Evolutionary conservation across 2,113 vertebrate species (phyloP).

Genomic region (Oreochromis spilurus): DNA sequence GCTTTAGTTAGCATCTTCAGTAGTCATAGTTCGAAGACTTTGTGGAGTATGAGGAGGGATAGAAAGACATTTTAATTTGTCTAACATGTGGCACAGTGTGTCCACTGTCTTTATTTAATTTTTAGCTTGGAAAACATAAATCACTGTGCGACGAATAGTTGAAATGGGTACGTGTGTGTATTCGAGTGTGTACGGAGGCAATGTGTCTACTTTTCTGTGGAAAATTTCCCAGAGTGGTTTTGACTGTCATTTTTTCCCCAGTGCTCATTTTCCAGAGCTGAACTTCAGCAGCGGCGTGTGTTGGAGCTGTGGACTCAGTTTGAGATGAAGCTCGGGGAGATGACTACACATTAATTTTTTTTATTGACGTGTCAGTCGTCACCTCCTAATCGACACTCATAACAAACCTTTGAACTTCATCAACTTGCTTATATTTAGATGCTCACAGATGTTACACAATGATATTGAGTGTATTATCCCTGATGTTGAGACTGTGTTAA

Average conservation of each 20-base stretch:
- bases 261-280: not conserved
- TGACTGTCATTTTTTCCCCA: conserved; percentile 13
- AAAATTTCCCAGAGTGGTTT: conserved; percentile 28
- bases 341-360: not conserved
- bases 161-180: not conserved
- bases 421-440: not conserved
- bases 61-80: not conserved
- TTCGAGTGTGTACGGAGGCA: not conserved
- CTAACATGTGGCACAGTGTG: not conserved
- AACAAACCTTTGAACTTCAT: not conserved
- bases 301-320: not conserved
- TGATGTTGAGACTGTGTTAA: not conserved
- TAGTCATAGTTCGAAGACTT: not conserved
- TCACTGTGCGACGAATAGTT: conserved; percentile 3
- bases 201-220: not conserved
- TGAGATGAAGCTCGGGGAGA: not conserved
- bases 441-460: not conserved
- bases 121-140: not conserved
- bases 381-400: not conserved
- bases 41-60: not conserved
- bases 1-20: not conserved
- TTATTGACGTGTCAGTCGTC: not conserved
- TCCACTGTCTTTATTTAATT: not conserved
- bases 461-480: not conserved
- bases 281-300: not conserved